These are phyloP conservation scores for Prolemur simus DNA, from an alignment of 2,113 vertebrate genomes.

Conservation along the genomic window DNA sequence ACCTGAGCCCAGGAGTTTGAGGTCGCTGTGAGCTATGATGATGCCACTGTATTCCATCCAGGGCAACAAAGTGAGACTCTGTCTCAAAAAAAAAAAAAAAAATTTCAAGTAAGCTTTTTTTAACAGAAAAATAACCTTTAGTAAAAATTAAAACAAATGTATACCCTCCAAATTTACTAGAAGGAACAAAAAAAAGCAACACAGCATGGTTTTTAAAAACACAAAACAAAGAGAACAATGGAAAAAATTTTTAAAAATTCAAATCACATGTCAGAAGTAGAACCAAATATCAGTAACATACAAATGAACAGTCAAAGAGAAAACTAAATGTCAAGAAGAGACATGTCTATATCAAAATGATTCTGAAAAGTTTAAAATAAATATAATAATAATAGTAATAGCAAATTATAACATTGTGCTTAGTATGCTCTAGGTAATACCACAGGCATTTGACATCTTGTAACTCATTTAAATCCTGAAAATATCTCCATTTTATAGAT, in stretches of 20 bases:
- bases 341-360: neutral
- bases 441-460: neutral
- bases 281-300: neutral
- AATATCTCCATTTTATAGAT: neutral
- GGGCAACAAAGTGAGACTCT: no score
- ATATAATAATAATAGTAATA: neutral
- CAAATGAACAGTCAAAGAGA: neutral
- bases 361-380: neutral
- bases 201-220: neutral
- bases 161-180: neutral
- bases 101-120: neutral
- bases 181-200: neutral
- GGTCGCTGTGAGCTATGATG: no score
- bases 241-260: neutral
- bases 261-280: neutral
- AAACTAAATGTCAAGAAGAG: neutral
- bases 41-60: no score
- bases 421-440: neutral
- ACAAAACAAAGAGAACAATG: neutral
- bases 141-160: neutral
- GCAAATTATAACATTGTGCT: neutral
- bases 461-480: neutral
- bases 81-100: neutral
- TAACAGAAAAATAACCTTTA: neutral
- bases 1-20: no score